Conservation (phyloP, 1,140 invertebrate species). For the Pteromalus puparum region DNA sequence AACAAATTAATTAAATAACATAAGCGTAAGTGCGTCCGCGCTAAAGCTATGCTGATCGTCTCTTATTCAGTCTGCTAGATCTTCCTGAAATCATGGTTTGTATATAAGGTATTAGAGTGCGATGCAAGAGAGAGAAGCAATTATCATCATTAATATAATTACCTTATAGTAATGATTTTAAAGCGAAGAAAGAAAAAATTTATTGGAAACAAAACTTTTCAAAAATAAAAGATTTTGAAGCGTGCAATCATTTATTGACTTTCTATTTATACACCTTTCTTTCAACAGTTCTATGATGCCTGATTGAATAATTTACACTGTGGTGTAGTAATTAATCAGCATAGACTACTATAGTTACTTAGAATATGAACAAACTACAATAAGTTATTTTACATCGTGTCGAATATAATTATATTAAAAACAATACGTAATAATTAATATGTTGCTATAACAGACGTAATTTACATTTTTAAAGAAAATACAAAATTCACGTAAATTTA, state of each 20-base stretch:
- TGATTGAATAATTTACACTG: too few species aligned
- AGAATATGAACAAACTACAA: background rate
- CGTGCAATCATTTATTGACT: background rate
- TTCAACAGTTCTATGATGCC: background rate
- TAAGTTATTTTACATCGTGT: background rate
- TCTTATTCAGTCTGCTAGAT: slow-evolving; percentile 12
- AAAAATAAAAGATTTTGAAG: slow-evolving; percentile 32
- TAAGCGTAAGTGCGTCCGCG: too few species aligned
- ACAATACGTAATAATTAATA: background rate
- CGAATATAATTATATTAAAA: background rate
- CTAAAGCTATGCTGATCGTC: background rate
- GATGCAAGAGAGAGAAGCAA: background rate
- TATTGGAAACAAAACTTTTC: slow-evolving; percentile 4
- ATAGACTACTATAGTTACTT: background rate
- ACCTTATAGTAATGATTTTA: background rate
- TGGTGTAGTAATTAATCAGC: background rate
- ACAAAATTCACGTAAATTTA: slow-evolving; percentile 60
- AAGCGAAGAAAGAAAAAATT: slow-evolving; percentile 25
- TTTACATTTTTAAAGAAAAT: background rate
- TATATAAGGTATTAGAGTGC: slow-evolving; percentile 32
- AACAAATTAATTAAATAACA: background rate
- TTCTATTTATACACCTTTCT: background rate
- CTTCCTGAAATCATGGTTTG: slow-evolving; percentile 15
- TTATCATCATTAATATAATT: slow-evolving; percentile 21
- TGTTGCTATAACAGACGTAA: background rate